Conservation (phyloP, 2,888 invertebrate species). For the Lottia scabra region DNA sequence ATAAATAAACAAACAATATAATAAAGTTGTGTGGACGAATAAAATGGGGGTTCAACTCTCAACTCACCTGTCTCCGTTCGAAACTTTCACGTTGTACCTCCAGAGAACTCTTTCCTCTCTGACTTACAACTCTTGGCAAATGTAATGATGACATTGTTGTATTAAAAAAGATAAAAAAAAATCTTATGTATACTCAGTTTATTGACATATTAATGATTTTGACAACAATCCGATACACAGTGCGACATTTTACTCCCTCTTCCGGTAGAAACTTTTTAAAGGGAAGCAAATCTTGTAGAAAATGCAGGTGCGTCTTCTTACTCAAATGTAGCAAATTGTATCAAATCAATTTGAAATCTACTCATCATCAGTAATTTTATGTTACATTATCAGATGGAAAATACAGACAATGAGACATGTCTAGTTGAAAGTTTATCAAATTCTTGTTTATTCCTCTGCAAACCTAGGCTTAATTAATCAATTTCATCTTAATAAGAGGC, state of each 20-base stretch:
- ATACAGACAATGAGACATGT: too few species aligned
- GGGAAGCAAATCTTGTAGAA: not conserved
- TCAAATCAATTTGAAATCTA: too few species aligned
- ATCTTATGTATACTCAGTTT: not conserved
- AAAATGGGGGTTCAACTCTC: too few species aligned
- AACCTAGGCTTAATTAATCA: too few species aligned
- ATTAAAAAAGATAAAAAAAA: not conserved
- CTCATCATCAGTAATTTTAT: too few species aligned
- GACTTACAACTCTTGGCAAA: conserved; percentile 57
- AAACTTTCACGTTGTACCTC: conserved; percentile 81
- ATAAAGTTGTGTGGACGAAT: not conserved
- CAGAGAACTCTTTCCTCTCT: conserved; percentile 56
- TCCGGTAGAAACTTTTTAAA: not conserved
- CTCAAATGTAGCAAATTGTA: too few species aligned
- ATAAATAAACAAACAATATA: not conserved
- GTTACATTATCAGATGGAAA: too few species aligned
- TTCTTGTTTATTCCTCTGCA: too few species aligned
- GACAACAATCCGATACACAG: not conserved
- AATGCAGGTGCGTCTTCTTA: too few species aligned
- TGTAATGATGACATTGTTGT: conserved; percentile 54
- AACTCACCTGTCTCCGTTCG: conserved; percentile 73
- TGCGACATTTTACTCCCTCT: not conserved
- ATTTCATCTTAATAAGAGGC: too few species aligned
- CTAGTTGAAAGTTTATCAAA: too few species aligned
- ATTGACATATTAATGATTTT: conserved; percentile 15